Percentiles rank a stretch among this genome's conserved stretches.
Evolutionary conservation across 2,888 invertebrate genomes (phyloP).

Genomic region (Netelia virgata): DNA sequence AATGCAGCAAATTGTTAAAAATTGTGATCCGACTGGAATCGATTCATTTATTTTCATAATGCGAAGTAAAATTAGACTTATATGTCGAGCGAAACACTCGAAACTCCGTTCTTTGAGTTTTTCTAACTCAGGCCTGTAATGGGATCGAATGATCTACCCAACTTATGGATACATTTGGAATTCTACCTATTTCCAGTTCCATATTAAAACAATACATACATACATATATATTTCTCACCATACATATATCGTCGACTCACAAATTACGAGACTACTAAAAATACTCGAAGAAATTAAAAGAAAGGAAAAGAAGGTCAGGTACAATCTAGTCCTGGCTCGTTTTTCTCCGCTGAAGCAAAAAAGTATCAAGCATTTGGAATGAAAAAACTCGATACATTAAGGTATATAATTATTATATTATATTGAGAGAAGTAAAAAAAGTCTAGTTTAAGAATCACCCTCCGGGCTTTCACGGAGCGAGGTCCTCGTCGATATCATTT

Average conservation of each 20-base stretch:
- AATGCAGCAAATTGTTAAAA: no score
- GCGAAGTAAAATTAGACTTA: no score
- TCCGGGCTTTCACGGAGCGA: slow-evolving; percentile 35
- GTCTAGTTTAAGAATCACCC: slow-evolving; percentile 52
- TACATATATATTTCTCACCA: slow-evolving; percentile 10
- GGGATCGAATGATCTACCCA: no score
- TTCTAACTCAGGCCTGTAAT: no score
- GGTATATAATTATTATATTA: slow-evolving; percentile 42
- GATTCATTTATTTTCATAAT: no score
- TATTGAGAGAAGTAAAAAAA: slow-evolving; percentile 40
- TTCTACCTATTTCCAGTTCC: neutral
- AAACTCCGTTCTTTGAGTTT: no score
- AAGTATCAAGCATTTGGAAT: slow-evolving; percentile 51
- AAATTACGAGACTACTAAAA: slow-evolving; percentile 37
- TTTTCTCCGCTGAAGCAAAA: slow-evolving; percentile 43
- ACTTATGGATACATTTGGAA: neutral
- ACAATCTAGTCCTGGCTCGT: slow-evolving; percentile 29
- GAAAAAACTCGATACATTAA: slow-evolving; percentile 30
- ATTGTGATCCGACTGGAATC: no score
- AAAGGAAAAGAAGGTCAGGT: slow-evolving; percentile 44
- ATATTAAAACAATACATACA: neutral
- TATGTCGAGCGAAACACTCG: no score
- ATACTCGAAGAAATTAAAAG: slow-evolving; percentile 9
- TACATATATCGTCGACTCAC: slow-evolving; percentile 42
- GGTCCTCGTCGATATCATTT: slow-evolving; percentile 78